Conservation (phyloP, 1,140 invertebrate genomes). For the Pseudomyrmex dendroicus region DNA sequence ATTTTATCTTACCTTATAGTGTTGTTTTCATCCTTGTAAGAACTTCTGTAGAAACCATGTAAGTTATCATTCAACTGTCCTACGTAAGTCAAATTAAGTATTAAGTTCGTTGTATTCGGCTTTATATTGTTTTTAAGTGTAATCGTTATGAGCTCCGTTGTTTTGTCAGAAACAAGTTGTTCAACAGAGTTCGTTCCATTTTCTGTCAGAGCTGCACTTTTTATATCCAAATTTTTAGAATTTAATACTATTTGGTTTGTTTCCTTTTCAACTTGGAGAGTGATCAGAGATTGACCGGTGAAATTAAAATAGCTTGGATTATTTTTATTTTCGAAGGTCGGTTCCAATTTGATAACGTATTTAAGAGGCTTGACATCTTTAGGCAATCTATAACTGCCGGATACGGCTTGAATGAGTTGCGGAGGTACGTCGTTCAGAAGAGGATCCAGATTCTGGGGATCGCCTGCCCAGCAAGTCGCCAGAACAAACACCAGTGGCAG, state of each 20-base stretch:
- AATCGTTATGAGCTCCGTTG: constrained; percentile 29
- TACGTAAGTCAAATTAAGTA: constrained; percentile 22
- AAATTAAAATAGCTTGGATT: constrained; percentile 63
- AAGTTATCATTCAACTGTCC: constrained; percentile 59
- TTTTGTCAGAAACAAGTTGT: too few species aligned
- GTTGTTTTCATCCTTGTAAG: constrained; percentile 40
- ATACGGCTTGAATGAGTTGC: neutral
- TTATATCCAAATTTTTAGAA: constrained; percentile 53
- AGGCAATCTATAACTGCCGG: constrained; percentile 86
- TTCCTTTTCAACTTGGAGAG: neutral
- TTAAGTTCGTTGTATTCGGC: neutral
- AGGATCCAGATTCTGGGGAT: constrained; percentile 27
- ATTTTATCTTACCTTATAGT: constrained; percentile 56
- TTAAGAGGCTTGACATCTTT: constrained; percentile 82
- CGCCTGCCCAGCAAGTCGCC: constrained; percentile 7
- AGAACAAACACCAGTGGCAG: constrained; percentile 44
- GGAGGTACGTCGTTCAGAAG: neutral
- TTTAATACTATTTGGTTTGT: constrained; percentile 67
- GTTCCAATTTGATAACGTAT: constrained; percentile 60
- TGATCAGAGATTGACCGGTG: constrained; percentile 50
- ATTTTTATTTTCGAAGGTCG: constrained; percentile 35
- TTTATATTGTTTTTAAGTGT: rapidly evolving
- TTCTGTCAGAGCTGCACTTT: neutral
- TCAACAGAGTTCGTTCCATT: neutral
- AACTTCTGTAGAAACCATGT: constrained; percentile 71